Evolutionary conservation across 2,888 invertebrate species (phyloP), one percentile per base, ranked within the genome.

Genomic region (Mycogona germanica): DNA sequence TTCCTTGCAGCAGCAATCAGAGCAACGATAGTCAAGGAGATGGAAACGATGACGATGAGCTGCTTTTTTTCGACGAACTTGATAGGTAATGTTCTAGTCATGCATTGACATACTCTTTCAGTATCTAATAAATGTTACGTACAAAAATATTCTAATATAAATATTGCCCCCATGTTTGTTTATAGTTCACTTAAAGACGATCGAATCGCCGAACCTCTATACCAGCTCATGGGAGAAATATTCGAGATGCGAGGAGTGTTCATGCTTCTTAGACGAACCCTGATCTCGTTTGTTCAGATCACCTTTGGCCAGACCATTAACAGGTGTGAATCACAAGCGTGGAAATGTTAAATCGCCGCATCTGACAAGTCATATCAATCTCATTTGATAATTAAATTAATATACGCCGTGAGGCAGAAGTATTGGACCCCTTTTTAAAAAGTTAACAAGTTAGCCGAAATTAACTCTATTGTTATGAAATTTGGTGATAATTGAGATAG

Each of bases 241-340:
- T 92, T 91, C 67, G 91, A 92, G 67, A 81, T 89, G 76, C 76
- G 85, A 50, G 91, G 91, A 0, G 83, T 88, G 28, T 88, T 89
- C 67, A 82, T 85, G 51, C 88, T 87, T 81, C 74, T 92, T 28
- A 72, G 92, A 59, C 83, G 84, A 67, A 88, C 87, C 23, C 76
- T 92, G 21, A 89, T 92, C 61, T 84, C 84, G 2, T 91, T 92
- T 70, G 89, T 92, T 25, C 91, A 91, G 72, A 82, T 88, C 56
- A 86, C 87, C 0, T 91, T 88, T 66, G 89, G 89, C n/a, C 76
- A 88, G 58, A 91, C 88, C 55, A 92, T 92, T 44, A 92, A 89
- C 67, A 72, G 70, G 73, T 73, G 55, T 56, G 30, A n/a, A 23
- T n/a, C n/a, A n/a, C n/a, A n/a, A n/a, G n/a, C n/a, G n/a, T n/a